Base-by-base conservation (phyloP, 2,113 vertebrate species). In the Rhinoptilus africanus region DNA sequence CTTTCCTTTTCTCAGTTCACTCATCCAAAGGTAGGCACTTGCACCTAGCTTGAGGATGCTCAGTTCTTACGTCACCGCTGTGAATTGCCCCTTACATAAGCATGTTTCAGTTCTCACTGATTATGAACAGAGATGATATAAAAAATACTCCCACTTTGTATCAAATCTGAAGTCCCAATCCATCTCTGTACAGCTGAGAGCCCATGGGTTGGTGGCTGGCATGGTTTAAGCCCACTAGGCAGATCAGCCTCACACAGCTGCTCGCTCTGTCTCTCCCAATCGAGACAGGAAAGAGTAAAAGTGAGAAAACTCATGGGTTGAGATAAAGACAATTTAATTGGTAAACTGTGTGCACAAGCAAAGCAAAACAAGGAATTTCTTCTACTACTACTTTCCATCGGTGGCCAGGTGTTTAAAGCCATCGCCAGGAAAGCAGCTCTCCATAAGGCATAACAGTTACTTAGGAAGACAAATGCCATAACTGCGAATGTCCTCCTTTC, bases 341-440 rank as follows among this genome's bases (percentile, higher is more conserved):
- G 35, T 22, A 32, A 41, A 89, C 35, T 1, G 2, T 0, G 1
- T 1, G 1, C 2, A 1, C 32, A 60, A 60, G 30, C 15, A 68
- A 53, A 71, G 17, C 19, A 69, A 69, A 53, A 18, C 2, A 62
- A 53, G 37, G 57, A 35, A 45, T 37, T 45, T 4, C 32, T 34
- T 78, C 22, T 48, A 48, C 22, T 48, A 12, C 21, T 3, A 0
- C 26, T 35, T 77, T 16, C 20, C 41, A 48, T 48, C 0, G 3
- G 22, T 15, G 41, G 43, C 28, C 50, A 66, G 39, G 8, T 34
- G 23, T 28, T 56, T 23, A 56, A 34, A 41, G n/a, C 24, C 12
- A 24, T 24, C 62, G 45, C n/a, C 23, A n/a, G 23, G 35, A 71
- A 47, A 47, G 26, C 34, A 37, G 34, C 9, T 34, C 34, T 24